phyloP scores from a whole-genome alignment of 2,797 vertebrate species.

The Danio albolineatus region DNA sequence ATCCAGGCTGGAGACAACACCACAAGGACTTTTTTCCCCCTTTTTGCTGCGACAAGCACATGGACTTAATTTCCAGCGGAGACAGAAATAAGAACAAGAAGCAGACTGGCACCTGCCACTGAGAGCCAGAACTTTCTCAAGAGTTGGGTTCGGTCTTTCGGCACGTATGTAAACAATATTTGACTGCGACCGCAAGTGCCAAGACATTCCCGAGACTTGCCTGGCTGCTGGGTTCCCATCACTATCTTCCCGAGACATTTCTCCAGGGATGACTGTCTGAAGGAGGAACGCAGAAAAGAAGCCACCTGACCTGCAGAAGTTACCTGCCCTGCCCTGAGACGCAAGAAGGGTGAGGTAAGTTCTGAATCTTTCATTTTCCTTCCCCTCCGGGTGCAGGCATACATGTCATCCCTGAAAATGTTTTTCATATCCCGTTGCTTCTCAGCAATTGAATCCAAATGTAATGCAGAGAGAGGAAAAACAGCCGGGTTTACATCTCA shows the following conservation, averaged over 20 bases:
- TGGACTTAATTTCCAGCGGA: slow-evolving; percentile 75
- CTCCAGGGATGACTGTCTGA: slow-evolving; percentile 76
- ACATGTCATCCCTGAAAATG: slow-evolving; percentile 63
- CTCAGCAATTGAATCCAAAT: slow-evolving; percentile 63
- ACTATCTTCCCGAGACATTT: slow-evolving; percentile 61
- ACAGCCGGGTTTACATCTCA: slow-evolving; percentile 72
- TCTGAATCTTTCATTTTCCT: slow-evolving; percentile 52
- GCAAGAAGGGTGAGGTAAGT: slow-evolving; percentile 65
- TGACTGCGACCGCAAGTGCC: slow-evolving; percentile 65
- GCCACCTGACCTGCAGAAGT: slow-evolving; percentile 72
- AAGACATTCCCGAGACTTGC: slow-evolving; percentile 61
- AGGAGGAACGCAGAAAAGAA: slow-evolving; percentile 75
- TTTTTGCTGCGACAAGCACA: slow-evolving; percentile 63
- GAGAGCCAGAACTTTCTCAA: slow-evolving; percentile 58
- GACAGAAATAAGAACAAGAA: slow-evolving; percentile 62
- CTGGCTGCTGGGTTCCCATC: slow-evolving; percentile 47
- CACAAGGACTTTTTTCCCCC: slow-evolving; percentile 68
- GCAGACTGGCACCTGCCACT: slow-evolving; percentile 67
- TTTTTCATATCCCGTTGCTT: slow-evolving; percentile 70
- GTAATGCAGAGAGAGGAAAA: slow-evolving; percentile 66
- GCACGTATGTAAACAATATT: slow-evolving; percentile 68
- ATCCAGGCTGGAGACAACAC: slow-evolving; percentile 75
- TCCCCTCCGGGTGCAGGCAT: slow-evolving; percentile 51
- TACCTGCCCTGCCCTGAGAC: slow-evolving; percentile 62
- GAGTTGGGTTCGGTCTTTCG: slow-evolving; percentile 36